A percentile compares a stretch with the other conserved stretches of the same genome.
These are phyloP conservation scores for Antheraea assamensis DNA, from an alignment of 2,888 invertebrate genomes.

Conservation along the genomic window DNA sequence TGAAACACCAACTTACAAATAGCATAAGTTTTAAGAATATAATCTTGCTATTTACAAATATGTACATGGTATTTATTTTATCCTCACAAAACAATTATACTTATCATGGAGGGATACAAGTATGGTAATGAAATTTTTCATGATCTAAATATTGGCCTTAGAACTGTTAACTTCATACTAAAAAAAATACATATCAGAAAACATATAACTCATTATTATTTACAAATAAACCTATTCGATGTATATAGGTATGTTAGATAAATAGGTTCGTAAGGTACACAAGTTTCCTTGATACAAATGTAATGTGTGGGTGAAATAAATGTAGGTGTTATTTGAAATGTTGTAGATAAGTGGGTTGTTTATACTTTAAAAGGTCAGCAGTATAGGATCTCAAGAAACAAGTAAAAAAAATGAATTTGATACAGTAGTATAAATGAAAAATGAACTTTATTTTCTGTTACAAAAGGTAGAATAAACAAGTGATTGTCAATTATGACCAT, in stretches of 20 bases:
- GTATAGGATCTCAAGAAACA: constrained; percentile 15
- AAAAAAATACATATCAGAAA: not conserved
- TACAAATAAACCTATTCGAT: not conserved
- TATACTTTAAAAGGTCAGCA: constrained; percentile 16
- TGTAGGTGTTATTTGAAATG: constrained; percentile 44
- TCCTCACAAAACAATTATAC: not conserved
- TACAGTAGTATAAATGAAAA: not conserved
- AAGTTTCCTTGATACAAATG: constrained; percentile 37
- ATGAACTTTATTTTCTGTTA: constrained; percentile 4
- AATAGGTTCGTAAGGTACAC: not conserved
- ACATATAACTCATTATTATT: not conserved
- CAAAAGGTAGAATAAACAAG: not conserved
- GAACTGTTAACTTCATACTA: not conserved
- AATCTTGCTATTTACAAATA: not conserved
- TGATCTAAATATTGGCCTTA: too few relatives aligned
- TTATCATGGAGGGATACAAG: not conserved
- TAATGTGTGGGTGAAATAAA: constrained; percentile 37
- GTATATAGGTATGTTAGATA: not conserved
- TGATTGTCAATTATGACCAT: not conserved
- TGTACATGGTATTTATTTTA: not conserved
- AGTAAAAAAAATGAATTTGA: constrained; percentile 17
- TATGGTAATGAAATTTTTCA: not conserved
- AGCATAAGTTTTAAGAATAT: not conserved
- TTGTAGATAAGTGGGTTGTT: constrained; percentile 17
- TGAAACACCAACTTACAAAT: not conserved